Conservation (phyloP, 2,797 vertebrate species). For the Phoxinus dragarum region DNA sequence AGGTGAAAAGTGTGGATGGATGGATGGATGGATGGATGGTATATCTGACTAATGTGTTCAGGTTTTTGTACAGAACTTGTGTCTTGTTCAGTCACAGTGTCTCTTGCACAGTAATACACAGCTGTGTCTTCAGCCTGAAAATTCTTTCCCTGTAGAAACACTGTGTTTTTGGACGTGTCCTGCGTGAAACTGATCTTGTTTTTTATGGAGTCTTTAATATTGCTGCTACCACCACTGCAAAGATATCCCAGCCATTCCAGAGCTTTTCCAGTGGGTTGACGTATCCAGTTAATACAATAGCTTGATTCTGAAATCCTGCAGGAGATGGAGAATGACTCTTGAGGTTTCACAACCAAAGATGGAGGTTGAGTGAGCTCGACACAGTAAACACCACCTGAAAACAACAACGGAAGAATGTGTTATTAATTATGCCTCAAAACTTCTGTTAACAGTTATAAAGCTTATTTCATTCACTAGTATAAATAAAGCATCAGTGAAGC, state of each 20-base stretch:
- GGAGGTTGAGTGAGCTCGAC: constrained; percentile 18
- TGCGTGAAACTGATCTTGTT: constrained; percentile 10
- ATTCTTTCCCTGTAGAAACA: not conserved
- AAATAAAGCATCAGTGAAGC: not conserved
- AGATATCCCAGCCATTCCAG: constrained; percentile 24
- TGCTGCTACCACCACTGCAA: rapidly evolving
- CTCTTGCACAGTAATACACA: not conserved
- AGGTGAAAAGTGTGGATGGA: not conserved
- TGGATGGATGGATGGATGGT: not conserved
- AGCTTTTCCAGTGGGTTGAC: constrained; percentile 26
- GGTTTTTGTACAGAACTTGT: not conserved
- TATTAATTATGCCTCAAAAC: not conserved
- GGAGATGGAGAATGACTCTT: constrained; percentile 9
- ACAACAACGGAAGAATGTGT: not conserved
- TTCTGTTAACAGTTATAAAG: not conserved
- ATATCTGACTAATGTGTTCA: not conserved
- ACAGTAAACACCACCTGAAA: not conserved
- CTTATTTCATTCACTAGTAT: not conserved
- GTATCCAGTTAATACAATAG: not conserved
- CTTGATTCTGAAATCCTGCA: not conserved
- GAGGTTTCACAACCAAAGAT: constrained; percentile 8
- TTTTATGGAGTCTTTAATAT: not conserved
- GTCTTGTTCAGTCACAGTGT: not conserved
- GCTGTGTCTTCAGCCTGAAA: not conserved
- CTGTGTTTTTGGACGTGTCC: constrained; percentile 3